Conservation (phyloP, 1,140 invertebrate species). For the Neodiprion lecontei region DNA sequence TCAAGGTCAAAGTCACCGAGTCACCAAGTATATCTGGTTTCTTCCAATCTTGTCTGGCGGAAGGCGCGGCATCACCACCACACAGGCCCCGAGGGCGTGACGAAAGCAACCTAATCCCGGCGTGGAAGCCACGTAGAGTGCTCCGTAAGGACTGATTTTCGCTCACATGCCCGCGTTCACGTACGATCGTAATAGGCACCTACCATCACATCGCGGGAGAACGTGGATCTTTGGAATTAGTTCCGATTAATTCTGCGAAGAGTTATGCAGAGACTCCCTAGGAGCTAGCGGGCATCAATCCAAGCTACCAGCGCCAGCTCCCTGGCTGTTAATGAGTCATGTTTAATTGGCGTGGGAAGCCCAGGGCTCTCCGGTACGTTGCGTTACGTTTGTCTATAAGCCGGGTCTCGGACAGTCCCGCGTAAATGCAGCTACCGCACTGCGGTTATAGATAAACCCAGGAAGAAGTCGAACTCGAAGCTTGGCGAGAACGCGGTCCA, state of each 20-base stretch:
- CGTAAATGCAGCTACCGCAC: background rate
- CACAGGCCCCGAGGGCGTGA: no score
- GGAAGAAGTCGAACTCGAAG: no score
- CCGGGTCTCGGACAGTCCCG: background rate
- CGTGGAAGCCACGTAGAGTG: no score
- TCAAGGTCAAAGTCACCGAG: background rate
- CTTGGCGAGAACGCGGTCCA: no score
- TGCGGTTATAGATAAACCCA: background rate
- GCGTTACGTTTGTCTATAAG: slow-evolving; percentile 30
- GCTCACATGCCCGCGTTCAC: no score
- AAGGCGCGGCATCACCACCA: no score
- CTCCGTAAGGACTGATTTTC: no score
- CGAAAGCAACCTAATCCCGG: no score
- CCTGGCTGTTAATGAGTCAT: slow-evolving; percentile 62
- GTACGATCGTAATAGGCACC: no score
- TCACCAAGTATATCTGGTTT: background rate
- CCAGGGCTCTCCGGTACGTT: slow-evolving; percentile 48
- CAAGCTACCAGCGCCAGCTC: slow-evolving; percentile 33
- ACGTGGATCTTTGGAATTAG: slow-evolving; percentile 51
- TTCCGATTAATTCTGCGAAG: slow-evolving; percentile 54
- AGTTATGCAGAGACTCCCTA: slow-evolving; percentile 39
- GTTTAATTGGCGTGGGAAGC: slow-evolving; percentile 65
- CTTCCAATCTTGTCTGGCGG: no score
- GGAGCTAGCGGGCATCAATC: slow-evolving; percentile 49
- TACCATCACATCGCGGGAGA: slow-evolving; percentile 21